Percentiles rank a stretch among this genome's conserved stretches.
phyloP scores from a whole-genome alignment of 2,113 vertebrate species.

The Sorex fumeus region DNA sequence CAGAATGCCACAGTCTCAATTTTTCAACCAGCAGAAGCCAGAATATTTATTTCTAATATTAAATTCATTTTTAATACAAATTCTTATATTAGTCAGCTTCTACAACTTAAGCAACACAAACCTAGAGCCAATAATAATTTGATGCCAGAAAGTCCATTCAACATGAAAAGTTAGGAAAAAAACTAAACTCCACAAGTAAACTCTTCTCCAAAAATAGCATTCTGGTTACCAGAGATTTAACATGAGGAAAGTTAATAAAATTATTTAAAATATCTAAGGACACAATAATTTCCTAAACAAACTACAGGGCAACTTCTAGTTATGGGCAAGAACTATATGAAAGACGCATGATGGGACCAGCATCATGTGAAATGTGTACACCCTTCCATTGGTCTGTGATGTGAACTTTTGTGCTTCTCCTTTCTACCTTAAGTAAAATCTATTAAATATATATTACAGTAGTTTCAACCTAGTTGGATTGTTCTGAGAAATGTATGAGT shows the following conservation, averaged over 20 bases:
- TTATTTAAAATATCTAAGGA: conserved; percentile 14
- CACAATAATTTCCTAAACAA: background rate
- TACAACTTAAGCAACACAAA: conserved; percentile 15
- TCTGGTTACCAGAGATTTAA: background rate
- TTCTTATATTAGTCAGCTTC: background rate
- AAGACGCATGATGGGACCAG: background rate
- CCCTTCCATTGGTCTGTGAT: background rate
- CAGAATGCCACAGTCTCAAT: background rate
- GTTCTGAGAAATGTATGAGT: background rate
- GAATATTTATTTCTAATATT: background rate
- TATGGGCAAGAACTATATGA: background rate
- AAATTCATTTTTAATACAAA: conserved; percentile 12
- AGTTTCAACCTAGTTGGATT: background rate
- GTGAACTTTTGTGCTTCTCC: background rate
- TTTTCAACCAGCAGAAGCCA: background rate
- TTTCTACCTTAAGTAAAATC: background rate
- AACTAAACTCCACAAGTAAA: conserved; percentile 11
- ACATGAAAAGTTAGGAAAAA: background rate
- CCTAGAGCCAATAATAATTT: background rate
- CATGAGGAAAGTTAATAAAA: background rate
- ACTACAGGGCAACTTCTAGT: background rate
- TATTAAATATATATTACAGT: background rate
- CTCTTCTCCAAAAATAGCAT: background rate
- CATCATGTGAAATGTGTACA: fast-evolving
- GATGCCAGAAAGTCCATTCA: background rate